Percentiles rank a stretch among this genome's conserved stretches.
These are phyloP conservation scores for Polylopha cassiicola DNA, from an alignment of 2,888 invertebrate genomes.

Conservation along the genomic window DNA sequence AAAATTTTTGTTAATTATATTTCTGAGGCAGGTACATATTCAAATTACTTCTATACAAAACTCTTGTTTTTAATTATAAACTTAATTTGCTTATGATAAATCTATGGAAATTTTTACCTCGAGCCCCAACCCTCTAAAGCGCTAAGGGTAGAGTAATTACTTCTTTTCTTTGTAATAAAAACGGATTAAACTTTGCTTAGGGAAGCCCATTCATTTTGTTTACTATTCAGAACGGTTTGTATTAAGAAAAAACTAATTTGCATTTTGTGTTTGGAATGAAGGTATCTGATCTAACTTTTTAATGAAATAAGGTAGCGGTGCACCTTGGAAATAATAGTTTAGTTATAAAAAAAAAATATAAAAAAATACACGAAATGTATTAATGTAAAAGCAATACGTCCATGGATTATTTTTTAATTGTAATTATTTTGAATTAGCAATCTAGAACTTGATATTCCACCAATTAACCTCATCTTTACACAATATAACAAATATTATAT, in stretches of 20 bases:
- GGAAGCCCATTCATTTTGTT: conserved; percentile 74
- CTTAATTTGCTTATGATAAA: conserved; percentile 78
- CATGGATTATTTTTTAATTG: too few species aligned
- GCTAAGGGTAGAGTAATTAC: conserved; percentile 76
- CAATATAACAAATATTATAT: too few species aligned
- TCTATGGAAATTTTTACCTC: conserved; percentile 77
- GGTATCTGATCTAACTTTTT: conserved; percentile 57
- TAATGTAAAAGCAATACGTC: too few species aligned
- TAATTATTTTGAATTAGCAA: too few species aligned
- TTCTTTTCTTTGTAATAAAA: conserved; percentile 78
- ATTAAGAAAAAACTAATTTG: conserved; percentile 71
- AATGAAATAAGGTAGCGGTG: too few species aligned
- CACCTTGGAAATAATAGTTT: too few species aligned
- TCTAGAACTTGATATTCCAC: too few species aligned
- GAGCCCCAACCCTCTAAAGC: conserved; percentile 68
- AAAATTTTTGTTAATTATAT: conserved; percentile 15
- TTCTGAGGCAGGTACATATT: conserved; percentile 63
- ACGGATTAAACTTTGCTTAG: conserved; percentile 78
- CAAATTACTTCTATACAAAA: conserved; percentile 74
- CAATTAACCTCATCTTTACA: too few species aligned
- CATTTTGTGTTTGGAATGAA: conserved; percentile 51
- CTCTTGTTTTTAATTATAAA: conserved; percentile 77
- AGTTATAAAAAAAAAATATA: too few species aligned
- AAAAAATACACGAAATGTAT: too few species aligned
- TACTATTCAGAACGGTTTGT: conserved; percentile 72